Percentiles rank a stretch among this genome's conserved stretches.
Evolutionary conservation across 1,140 invertebrate genomes (phyloP).

Genomic region (Aleiodes sp.): DNA sequence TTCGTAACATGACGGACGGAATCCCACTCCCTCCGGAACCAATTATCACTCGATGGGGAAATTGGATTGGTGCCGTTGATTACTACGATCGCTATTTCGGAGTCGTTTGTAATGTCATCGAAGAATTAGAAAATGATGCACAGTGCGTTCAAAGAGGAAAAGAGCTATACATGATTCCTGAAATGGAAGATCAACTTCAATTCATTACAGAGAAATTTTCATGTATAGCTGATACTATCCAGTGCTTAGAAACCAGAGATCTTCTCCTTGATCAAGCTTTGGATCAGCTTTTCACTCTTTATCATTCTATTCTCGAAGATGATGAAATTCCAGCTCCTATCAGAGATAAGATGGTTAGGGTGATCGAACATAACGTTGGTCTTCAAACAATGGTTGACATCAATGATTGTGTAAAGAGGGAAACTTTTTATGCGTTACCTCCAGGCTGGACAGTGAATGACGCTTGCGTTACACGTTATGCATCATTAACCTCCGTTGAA

Average conservation of each 20-base stretch:
- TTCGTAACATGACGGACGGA: slow-evolving; percentile 47
- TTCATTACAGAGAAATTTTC: not conserved
- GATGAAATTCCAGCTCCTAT: not conserved
- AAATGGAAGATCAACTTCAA: not conserved
- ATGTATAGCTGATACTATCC: not conserved
- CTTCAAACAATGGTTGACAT: not conserved
- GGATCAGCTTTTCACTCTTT: not conserved
- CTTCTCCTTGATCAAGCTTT: not conserved
- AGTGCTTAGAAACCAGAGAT: not conserved
- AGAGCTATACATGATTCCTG: not conserved
- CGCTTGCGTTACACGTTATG: not conserved
- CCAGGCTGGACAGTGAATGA: not conserved
- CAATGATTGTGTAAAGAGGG: not conserved
- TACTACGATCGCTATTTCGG: slow-evolving; percentile 51
- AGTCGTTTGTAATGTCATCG: not conserved
- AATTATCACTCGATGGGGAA: slow-evolving; percentile 57
- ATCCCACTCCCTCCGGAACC: slow-evolving; percentile 54
- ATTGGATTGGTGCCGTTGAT: slow-evolving; percentile 52
- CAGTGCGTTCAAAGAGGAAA: not conserved
- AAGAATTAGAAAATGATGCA: not conserved
- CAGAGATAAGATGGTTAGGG: not conserved
- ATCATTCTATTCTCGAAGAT: too few relatives aligned
- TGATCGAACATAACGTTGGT: not conserved
- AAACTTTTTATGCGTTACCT: not conserved
- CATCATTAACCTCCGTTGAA: not conserved